These are phyloP conservation scores for Troides helena DNA, from an alignment of 2,888 invertebrate genomes.

Conservation along the genomic window DNA sequence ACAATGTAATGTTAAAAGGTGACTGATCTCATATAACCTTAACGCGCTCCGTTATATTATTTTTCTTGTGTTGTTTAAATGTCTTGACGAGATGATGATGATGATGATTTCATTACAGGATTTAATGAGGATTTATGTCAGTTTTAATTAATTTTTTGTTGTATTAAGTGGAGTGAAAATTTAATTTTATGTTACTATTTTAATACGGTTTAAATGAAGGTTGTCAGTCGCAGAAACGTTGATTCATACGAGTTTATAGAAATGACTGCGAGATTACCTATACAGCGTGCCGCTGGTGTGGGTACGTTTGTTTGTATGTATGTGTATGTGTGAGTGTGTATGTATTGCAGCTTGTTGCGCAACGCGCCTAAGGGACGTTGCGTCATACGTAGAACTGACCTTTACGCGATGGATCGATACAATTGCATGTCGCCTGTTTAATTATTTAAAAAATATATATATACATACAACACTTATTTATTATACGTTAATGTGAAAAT, in stretches of 20 bases:
- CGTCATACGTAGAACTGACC: constrained; percentile 72
- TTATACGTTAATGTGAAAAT: not conserved
- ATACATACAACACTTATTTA: not conserved
- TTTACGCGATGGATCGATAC: constrained; percentile 68
- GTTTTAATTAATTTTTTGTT: too few species aligned
- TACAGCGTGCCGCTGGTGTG: constrained; percentile 13
- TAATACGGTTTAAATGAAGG: not conserved
- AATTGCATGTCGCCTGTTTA: constrained; percentile 41
- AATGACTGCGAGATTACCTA: constrained; percentile 28
- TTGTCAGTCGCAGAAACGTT: constrained; percentile 1
- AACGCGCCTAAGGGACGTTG: constrained; percentile 63
- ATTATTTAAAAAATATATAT: not conserved
- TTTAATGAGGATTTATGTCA: too few species aligned
- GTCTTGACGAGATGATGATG: too few species aligned
- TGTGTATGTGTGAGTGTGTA: constrained; percentile 30
- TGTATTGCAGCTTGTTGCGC: constrained; percentile 64
- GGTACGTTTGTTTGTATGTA: constrained; percentile 33
- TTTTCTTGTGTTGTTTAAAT: too few species aligned
- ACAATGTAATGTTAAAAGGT: too few species aligned
- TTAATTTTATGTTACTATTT: not conserved
- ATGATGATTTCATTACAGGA: too few species aligned
- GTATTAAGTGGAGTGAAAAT: too few species aligned
- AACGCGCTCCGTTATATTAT: too few species aligned
- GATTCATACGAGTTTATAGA: constrained; percentile 19
- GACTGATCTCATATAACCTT: too few species aligned